Evolutionary conservation across 23 tunicate genomes (phyloP).

Genomic region (Styela plicata): DNA sequence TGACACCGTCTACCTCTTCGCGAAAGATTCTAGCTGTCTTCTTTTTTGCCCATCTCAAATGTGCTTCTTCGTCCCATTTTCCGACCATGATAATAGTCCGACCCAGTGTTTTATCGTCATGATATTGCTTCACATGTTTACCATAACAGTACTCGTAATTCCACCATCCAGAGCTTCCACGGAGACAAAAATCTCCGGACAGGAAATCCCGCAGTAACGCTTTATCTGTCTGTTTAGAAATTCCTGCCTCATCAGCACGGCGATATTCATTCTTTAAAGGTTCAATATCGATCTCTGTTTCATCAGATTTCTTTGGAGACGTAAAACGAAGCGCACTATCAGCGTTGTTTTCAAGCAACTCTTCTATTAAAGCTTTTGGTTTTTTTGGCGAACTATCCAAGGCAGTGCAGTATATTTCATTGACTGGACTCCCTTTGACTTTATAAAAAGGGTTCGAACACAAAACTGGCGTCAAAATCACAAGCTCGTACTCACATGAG

Average conservation of each 20-base stretch:
- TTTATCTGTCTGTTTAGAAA: constrained; percentile 66
- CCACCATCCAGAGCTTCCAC: constrained; percentile 90
- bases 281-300: constrained; percentile 14
- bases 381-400: constrained; percentile 59
- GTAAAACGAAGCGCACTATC: not conserved
- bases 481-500: constrained; percentile 91
- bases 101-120: constrained; percentile 56
- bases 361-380: constrained; percentile 32
- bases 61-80: constrained; percentile 63
- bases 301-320: not conserved
- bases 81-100: constrained; percentile 78
- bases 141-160: constrained; percentile 94
- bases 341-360: not conserved
- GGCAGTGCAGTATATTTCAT: constrained; percentile 69
- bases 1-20: constrained; percentile 19
- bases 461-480: constrained; percentile 62
- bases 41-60: constrained; percentile 60
- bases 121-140: constrained; percentile 83
- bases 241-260: constrained; percentile 26
- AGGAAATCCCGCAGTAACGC: constrained; percentile 61
- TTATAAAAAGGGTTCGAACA: constrained; percentile 82
- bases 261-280: constrained; percentile 48
- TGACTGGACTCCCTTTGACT: constrained; percentile 43
- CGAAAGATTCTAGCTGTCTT: constrained; percentile 30
- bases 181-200: constrained; percentile 62